A percentile compares a stretch with the other conserved stretches of the same genome.
phyloP scores from a whole-genome alignment of 2,797 vertebrate species.

The Eulemur coronatus region DNA sequence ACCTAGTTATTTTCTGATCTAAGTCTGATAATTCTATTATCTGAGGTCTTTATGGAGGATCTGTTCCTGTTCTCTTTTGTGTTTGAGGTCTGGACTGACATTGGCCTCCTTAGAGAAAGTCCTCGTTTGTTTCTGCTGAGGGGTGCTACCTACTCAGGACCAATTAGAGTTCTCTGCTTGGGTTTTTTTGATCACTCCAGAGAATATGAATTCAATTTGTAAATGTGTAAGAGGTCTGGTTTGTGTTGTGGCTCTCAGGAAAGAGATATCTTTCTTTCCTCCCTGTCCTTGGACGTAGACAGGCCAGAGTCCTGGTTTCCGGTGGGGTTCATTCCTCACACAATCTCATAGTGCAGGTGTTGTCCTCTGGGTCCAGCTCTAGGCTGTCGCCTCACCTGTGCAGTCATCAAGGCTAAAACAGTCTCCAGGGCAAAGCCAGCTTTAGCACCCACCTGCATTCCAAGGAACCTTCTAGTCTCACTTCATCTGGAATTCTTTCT shows the following conservation, averaged over 20 bases:
- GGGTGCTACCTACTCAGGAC: not conserved
- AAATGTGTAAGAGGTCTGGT: not conserved
- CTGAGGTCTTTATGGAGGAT: not conserved
- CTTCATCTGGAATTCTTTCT: not conserved
- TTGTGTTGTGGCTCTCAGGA: not conserved
- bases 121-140: not conserved
- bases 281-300: not conserved
- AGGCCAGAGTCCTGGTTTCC: not conserved
- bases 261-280: not conserved
- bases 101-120: not conserved
- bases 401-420: not conserved
- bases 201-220: not conserved
- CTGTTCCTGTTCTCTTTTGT: not conserved
- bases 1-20: not conserved
- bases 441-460: not conserved
- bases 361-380: not conserved
- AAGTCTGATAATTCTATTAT: not conserved
- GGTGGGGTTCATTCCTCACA: not conserved
- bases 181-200: not conserved
- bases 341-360: not conserved
- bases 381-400: not conserved
- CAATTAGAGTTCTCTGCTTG: not conserved
- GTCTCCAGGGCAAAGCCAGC: not conserved
- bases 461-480: not conserved
- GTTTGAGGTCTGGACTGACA: not conserved